Evolutionary conservation across 2,113 vertebrate species (phyloP).

Genomic region (Aplodontia rufa): DNA sequence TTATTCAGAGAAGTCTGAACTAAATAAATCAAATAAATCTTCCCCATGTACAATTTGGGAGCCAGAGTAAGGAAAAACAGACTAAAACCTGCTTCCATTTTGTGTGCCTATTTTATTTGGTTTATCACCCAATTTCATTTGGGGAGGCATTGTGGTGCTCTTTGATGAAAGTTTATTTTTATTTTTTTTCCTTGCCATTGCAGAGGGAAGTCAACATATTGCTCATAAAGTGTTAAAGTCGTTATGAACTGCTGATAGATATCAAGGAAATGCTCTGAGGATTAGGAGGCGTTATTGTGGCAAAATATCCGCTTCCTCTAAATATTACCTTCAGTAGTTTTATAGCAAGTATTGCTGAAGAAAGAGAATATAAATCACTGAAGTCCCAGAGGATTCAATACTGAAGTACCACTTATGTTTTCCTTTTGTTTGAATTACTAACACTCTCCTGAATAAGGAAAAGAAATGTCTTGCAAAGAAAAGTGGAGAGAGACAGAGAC

Average conservation of each 20-base stretch:
- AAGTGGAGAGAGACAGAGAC: not conserved
- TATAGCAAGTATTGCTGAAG: conserved; percentile 74
- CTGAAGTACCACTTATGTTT: conserved; percentile 70
- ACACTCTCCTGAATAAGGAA: conserved; percentile 16
- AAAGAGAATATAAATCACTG: conserved; percentile 77
- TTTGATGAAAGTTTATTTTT: conserved; percentile 63
- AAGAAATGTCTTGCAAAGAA: conserved; percentile 25
- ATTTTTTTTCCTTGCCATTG: conserved; percentile 65
- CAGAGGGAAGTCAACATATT: conserved; percentile 77
- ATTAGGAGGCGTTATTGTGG: conserved; percentile 66
- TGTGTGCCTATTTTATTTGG: conserved; percentile 54
- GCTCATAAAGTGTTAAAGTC: conserved; percentile 78
- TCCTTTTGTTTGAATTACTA: conserved; percentile 73
- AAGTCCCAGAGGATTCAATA: conserved; percentile 67
- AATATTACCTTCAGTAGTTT: conserved; percentile 76
- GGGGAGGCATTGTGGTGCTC: conserved; percentile 51
- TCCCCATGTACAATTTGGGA: conserved; percentile 31
- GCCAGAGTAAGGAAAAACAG: not conserved
- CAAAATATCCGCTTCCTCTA: conserved; percentile 77
- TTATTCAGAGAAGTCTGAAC: not conserved
- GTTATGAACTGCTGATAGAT: conserved; percentile 79
- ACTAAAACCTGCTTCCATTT: conserved; percentile 36
- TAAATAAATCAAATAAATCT: conserved; percentile 69
- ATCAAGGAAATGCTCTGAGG: conserved; percentile 74
- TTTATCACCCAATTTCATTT: conserved; percentile 70